phyloP scores from a whole-genome alignment of 2,888 invertebrate genomes.

The Agrypnus murinus region DNA sequence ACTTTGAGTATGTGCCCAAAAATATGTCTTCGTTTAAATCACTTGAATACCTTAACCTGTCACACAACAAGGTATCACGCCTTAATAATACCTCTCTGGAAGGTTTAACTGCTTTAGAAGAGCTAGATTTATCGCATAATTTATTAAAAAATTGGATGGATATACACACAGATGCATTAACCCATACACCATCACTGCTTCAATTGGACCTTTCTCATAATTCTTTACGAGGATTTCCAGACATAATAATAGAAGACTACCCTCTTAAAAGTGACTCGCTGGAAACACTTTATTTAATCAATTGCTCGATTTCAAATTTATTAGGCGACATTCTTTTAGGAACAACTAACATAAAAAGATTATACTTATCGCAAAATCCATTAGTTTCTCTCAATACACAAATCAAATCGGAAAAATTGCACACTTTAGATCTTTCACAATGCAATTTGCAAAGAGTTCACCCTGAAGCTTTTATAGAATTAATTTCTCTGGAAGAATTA shows the following conservation, averaged over 20 bases:
- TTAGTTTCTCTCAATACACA: constrained; percentile 51
- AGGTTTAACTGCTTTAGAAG: constrained; percentile 75
- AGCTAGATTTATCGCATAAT: constrained; percentile 79
- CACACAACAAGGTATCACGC: constrained; percentile 65
- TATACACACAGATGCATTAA: constrained; percentile 74
- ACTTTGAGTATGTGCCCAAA: constrained; percentile 74
- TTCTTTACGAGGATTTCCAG: constrained; percentile 69
- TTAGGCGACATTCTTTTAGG: constrained; percentile 73
- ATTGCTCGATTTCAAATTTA: constrained; percentile 76
- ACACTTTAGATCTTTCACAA: constrained; percentile 75
- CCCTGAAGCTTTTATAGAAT: constrained; percentile 73
- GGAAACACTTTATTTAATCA: constrained; percentile 75
- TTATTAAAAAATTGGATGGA: constrained; percentile 76
- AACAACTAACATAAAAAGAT: constrained; percentile 73
- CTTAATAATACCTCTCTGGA: constrained; percentile 67
- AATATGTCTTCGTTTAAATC: constrained; percentile 72
- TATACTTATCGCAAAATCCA: constrained; percentile 72
- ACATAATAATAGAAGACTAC: constrained; percentile 64
- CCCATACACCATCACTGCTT: constrained; percentile 73
- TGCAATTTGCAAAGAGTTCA: constrained; percentile 74
- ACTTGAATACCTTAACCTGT: constrained; percentile 74
- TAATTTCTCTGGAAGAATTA: constrained; percentile 77
- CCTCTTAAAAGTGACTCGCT: constrained; percentile 76
- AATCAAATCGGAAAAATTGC: constrained; percentile 61
- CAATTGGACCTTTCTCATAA: constrained; percentile 80